Base-by-base conservation (phyloP, 2,113 vertebrate species). In the Beaufortia kweichowensis region DNA sequence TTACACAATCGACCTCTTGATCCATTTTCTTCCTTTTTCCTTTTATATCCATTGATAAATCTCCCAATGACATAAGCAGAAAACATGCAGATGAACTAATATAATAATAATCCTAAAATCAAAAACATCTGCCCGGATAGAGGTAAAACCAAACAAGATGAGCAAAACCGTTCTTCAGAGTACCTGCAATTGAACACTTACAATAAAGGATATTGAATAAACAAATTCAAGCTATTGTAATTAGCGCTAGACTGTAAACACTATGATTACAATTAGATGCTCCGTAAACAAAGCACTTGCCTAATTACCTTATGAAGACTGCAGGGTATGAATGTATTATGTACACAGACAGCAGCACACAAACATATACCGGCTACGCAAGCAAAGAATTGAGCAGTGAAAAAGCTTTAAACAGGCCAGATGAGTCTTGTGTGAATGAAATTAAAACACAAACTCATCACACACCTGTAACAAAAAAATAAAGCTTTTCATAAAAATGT, bases 261-360 rank as follows among this genome's bases (percentile, higher is more conserved):
- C 56, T 48, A 33, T 73, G 71, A 74, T 74, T 74, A 61, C 71
- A 74, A 74, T 74, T 61, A 74, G 57, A 61, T 60, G 35, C 57
- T 61, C 53, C 57, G 77, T 79, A 74, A 66, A 73, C 69, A 79
- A 75, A 75, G 50, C 62, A 75, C 62, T 75, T 67, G 57, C 11
- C 53, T 79, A 79, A 79, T 60, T 75, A 59, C 68, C 48, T 53
- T 26, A 50, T 29, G 1, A 41, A 48, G 56, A 70, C 76, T 33
- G 28, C 55, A 62, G 56, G 57, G 41, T 62, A 39, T 71, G 50
- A 35, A 8, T 53, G 46, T 6, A 28, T 56, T 56, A 4, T 39
- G 21, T 35, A 5, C 1, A 2, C 50, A 56, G 19, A 6, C 3
- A 53, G 14, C 6, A 56, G 17, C 23, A 28, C 35, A 48, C 10